A percentile compares a stretch with the other conserved stretches of the same genome.
These are phyloP conservation scores for Oncopodura yosiiana DNA, from an alignment of 1,140 invertebrate species.

Conservation along the genomic window DNA sequence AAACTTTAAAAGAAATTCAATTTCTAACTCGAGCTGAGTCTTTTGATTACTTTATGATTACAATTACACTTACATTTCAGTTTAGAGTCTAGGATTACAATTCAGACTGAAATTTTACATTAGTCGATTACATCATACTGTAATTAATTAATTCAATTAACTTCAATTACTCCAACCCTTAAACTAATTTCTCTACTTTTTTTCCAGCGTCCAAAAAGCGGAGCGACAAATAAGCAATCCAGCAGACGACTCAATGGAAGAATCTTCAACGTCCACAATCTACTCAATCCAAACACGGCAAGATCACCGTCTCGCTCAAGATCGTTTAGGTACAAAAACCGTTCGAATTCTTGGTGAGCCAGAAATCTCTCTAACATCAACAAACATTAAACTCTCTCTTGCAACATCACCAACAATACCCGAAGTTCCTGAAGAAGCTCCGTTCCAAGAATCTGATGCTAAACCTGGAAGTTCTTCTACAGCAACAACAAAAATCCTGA, in stretches of 20 bases:
- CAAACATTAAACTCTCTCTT: background rate
- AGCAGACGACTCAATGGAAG: conserved; percentile 22
- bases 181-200: no score
- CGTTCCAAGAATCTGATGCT: conserved; percentile 7
- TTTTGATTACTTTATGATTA: no score
- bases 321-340: conserved; percentile 29
- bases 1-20: no score
- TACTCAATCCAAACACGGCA: conserved; percentile 33
- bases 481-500: background rate
- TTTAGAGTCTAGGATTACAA: no score
- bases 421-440: conserved; percentile 7
- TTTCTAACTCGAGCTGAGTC: no score
- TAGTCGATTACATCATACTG: no score
- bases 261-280: conserved; percentile 10
- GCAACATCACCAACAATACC: conserved; percentile 7
- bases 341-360: conserved; percentile 31
- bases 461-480: background rate
- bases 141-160: no score
- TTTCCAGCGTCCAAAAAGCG: conserved; percentile 28
- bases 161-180: no score
- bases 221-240: conserved; percentile 23
- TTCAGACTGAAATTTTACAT: no score
- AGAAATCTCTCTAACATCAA: conserved; percentile 7
- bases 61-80: no score
- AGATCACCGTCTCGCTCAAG: conserved; percentile 25